phyloP scores from a whole-genome alignment of 2,113 vertebrate species.

The Hydrolagus affinis region DNA sequence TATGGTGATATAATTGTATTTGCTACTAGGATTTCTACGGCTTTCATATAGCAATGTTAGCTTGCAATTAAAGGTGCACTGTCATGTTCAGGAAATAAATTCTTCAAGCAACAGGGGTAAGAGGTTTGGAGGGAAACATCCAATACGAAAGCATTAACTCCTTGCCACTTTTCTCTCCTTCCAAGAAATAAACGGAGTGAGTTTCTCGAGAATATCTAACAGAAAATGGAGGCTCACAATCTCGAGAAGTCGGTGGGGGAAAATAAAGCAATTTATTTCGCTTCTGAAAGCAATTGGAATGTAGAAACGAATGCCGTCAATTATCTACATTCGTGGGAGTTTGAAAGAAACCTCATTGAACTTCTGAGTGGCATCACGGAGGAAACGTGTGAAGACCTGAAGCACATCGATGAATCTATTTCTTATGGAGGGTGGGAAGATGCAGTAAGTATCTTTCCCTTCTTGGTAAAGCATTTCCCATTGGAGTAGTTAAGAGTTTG shows the following conservation, averaged over 20 bases:
- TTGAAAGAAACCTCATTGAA: constrained; percentile 49
- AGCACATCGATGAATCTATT: constrained; percentile 40
- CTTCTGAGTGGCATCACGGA: constrained; percentile 63
- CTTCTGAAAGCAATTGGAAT: not conserved
- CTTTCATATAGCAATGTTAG: too few relatives aligned
- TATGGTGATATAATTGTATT: too few relatives aligned
- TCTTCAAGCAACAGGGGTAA: too few relatives aligned
- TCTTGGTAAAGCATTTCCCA: not conserved
- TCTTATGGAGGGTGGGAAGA: constrained; percentile 62
- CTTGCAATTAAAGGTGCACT: too few relatives aligned
- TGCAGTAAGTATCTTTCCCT: constrained; percentile 57
- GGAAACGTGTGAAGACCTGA: constrained; percentile 45
- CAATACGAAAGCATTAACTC: not conserved
- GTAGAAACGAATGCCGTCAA: not conserved
- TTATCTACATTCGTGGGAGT: constrained; percentile 28
- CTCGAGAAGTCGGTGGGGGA: too few relatives aligned
- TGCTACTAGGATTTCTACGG: too few relatives aligned
- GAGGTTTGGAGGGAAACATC: too few relatives aligned
- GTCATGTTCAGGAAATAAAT: too few relatives aligned
- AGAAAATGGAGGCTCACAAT: not conserved
- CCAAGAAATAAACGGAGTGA: not conserved
- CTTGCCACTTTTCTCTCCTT: not conserved
- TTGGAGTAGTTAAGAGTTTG: not conserved
- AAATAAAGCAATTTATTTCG: not conserved
- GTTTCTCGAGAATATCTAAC: not conserved